Conservation (phyloP, 2,113 vertebrate species). For the Panurus biarmicus region DNA sequence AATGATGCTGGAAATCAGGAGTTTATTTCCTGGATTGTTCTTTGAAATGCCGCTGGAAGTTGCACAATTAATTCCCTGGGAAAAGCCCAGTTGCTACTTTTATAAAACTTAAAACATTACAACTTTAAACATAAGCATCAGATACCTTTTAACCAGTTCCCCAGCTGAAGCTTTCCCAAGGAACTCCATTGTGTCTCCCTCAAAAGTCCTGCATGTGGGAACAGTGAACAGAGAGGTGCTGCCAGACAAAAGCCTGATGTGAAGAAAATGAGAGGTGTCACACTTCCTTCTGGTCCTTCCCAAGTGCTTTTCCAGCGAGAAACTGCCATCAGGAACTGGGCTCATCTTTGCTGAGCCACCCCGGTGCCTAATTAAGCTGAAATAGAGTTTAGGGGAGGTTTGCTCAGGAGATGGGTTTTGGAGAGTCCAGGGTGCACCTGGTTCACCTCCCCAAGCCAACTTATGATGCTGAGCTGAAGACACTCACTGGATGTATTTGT, state of each 20-base stretch:
- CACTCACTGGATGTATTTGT: not conserved
- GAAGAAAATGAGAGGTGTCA: not conserved
- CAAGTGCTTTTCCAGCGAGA: not conserved
- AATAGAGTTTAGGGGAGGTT: not conserved
- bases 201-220: not conserved
- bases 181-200: not conserved
- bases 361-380: not conserved
- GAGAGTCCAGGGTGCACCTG: not conserved
- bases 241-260: not conserved
- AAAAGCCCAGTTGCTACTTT: not conserved
- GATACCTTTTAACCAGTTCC: not conserved
- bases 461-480: not conserved
- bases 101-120: not conserved
- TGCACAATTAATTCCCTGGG: not conserved
- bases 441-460: not conserved
- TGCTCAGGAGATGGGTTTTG: not conserved
- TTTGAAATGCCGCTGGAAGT: not conserved
- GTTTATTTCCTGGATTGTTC: not conserved
- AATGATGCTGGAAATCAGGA: not conserved
- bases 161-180: not conserved
- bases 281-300: not conserved
- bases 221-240: not conserved
- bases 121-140: not conserved
- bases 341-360: not conserved
- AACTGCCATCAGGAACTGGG: not conserved